phyloP scores from a whole-genome alignment of 2,113 vertebrate species.

The Gila orcuttii region DNA sequence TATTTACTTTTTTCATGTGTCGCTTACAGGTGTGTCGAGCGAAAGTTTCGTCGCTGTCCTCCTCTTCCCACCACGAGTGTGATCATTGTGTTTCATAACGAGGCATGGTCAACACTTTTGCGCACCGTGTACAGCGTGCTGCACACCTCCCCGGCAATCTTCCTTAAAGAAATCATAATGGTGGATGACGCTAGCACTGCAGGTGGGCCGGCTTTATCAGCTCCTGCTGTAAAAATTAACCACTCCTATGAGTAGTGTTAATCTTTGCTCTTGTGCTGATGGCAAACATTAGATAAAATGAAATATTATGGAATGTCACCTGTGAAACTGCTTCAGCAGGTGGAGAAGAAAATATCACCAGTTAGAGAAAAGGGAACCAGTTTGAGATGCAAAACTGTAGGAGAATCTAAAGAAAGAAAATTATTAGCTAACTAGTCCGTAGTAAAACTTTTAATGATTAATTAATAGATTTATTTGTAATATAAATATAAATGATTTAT shows the following conservation, averaged over 20 bases:
- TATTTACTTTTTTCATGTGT: background rate
- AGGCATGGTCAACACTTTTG: conserved; percentile 90
- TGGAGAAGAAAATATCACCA: background rate
- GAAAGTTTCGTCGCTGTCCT: conserved; percentile 88
- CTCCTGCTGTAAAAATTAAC: background rate
- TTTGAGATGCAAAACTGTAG: background rate
- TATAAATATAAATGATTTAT: background rate
- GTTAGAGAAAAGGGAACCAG: background rate
- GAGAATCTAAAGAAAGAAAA: background rate
- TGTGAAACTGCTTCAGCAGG: background rate
- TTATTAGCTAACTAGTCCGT: background rate
- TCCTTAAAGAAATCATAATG: conserved; percentile 89
- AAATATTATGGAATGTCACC: background rate
- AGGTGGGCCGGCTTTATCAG: conserved; percentile 69
- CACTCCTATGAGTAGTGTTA: background rate
- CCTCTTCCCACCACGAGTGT: conserved; percentile 90
- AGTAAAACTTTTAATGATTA: background rate
- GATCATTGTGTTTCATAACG: conserved; percentile 90
- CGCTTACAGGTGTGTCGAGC: conserved; percentile 84
- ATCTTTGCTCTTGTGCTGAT: background rate
- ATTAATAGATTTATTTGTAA: background rate
- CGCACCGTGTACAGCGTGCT: conserved; percentile 92
- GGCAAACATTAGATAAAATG: background rate
- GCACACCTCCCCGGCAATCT: conserved; percentile 82
- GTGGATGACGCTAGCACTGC: conserved; percentile 94